phyloP scores from a whole-genome alignment of 2,888 invertebrate species.

The Isotomurus palustris region DNA sequence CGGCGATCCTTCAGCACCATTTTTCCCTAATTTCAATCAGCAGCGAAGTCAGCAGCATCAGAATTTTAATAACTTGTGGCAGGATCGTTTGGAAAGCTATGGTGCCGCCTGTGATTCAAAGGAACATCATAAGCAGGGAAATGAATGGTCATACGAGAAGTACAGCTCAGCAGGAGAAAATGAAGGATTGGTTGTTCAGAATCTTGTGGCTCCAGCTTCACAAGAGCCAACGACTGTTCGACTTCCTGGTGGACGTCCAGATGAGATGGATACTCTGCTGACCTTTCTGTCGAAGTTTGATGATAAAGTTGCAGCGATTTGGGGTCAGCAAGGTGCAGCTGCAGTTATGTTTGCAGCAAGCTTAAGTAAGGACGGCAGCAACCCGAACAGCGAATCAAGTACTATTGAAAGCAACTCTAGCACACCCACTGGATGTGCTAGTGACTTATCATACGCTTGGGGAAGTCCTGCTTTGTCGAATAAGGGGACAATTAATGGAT shows the following conservation, averaged over 20 bases:
- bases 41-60: too few relatives aligned
- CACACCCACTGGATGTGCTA: constrained; percentile 25
- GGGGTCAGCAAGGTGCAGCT: constrained; percentile 33
- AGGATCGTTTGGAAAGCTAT: too few relatives aligned
- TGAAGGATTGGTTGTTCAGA: background rate
- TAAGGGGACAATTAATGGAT: background rate
- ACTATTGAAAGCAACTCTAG: constrained; percentile 24
- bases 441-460: constrained; percentile 20
- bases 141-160: too few relatives aligned
- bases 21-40: too few relatives aligned
- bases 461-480: constrained; percentile 28
- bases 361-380: background rate
- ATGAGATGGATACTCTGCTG: constrained; percentile 41
- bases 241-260: constrained; percentile 20
- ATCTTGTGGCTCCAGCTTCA: too few relatives aligned
- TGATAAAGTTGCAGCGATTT: constrained; percentile 45
- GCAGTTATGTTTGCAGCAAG: constrained; percentile 12
- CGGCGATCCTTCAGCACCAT: too few relatives aligned
- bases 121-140: too few relatives aligned
- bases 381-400: too few relatives aligned
- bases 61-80: too few relatives aligned
- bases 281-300: constrained; percentile 46
- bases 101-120: too few relatives aligned
- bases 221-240: too few relatives aligned
- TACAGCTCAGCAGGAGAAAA: too few relatives aligned